Evolutionary conservation across 1,140 invertebrate genomes (phyloP), one percentile per base, ranked within the genome.

Genomic region (Eumeta japonica): DNA sequence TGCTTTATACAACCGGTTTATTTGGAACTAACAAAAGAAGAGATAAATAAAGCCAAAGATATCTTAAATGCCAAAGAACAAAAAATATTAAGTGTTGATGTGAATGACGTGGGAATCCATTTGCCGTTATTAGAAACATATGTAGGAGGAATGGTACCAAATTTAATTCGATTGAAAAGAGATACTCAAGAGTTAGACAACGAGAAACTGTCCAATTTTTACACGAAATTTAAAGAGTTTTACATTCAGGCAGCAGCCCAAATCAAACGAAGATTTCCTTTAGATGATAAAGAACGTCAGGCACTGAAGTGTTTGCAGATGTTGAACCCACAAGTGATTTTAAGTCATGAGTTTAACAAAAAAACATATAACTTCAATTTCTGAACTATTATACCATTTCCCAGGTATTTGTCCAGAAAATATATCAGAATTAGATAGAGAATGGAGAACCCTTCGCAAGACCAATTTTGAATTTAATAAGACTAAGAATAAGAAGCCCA

Each of bases 41-140:
- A 52, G 40, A 52, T 40, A 45, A 44, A 28, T n/a, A 20, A 35
- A 39, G 32, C 24, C 31, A 15, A 24, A 35, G 12, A 33, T 33
- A 13, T 16, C 4, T 16, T 13, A 33, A 4, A 33, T 11, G 11
- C 11, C 24, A 35, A 41, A 38, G 28, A 38, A 44, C 28, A 16
- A 28, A 46, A 43, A 50, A 40, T 44, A 29, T 44, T 46, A 27
- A 49, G 38, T 31, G 12, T 48, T 32, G 46, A 45, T 20, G n/a
- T n/a, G n/a, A n/a, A n/a, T n/a, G n/a, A n/a, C n/a, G n/a, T n/a
- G n/a, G n/a, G n/a, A n/a, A n/a, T n/a, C n/a, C n/a, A n/a, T n/a
- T n/a, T n/a, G n/a, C n/a, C n/a, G n/a, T 11, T 45, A 10, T 13
- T 31, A 42, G 19, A 48, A n/a, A 45, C 35, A 28, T 45, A 45